Conservation (phyloP, 2,113 vertebrate species). For the Numenius arquata region DNA sequence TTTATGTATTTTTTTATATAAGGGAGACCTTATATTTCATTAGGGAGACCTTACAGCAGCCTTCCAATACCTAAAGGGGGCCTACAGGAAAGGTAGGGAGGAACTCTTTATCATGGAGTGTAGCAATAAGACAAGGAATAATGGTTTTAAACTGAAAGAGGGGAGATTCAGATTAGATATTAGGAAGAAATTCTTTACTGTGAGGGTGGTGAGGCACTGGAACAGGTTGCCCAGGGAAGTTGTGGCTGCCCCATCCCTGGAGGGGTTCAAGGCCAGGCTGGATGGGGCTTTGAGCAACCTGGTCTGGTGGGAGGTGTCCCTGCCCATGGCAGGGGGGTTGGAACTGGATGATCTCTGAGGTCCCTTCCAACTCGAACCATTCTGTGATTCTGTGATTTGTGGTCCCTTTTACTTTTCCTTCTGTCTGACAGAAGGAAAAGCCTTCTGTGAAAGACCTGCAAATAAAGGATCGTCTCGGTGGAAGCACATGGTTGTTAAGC, state of each 20-base stretch:
- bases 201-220: neutral
- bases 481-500: neutral
- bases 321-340: too few species aligned
- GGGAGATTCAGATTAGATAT: neutral
- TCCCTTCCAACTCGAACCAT: too few species aligned
- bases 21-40: neutral
- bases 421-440: neutral
- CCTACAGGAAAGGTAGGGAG: neutral
- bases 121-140: neutral
- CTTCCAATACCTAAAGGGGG: neutral
- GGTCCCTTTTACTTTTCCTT: neutral
- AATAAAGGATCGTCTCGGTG: neutral
- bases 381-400: neutral
- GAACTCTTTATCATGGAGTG: neutral
- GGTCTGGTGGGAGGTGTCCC: neutral
- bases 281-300: neutral
- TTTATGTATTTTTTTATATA: neutral
- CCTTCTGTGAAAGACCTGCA: neutral
- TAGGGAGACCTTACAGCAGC: neutral
- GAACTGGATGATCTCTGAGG: too few species aligned
- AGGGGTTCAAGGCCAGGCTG: neutral
- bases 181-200: neutral
- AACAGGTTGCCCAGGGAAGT: neutral
- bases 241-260: neutral
- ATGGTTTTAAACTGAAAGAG: neutral